Conservation (phyloP, 2,888 invertebrate species). For the Chorisops tibialis region DNA sequence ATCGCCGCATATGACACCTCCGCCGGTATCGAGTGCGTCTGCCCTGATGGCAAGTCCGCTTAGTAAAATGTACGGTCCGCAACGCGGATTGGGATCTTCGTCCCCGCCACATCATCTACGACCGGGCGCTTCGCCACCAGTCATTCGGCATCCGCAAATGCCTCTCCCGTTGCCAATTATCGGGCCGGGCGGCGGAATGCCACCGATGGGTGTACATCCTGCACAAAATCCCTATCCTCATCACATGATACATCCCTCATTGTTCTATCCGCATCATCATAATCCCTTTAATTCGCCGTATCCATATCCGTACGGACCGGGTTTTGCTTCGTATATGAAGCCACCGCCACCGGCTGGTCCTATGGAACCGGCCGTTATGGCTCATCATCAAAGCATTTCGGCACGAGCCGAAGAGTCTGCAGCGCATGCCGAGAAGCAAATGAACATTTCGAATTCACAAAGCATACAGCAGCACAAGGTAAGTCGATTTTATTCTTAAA, state of each 20-base stretch:
- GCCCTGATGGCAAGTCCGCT: slow-evolving; percentile 51
- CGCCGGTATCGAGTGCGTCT: slow-evolving; percentile 52
- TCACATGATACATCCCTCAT: slow-evolving; percentile 63
- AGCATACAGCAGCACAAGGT: slow-evolving; percentile 35
- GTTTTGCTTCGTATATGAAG: slow-evolving; percentile 51
- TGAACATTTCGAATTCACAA: slow-evolving; percentile 31
- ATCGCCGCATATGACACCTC: slow-evolving; percentile 53
- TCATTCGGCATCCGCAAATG: slow-evolving; percentile 54
- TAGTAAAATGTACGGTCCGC: slow-evolving; percentile 48
- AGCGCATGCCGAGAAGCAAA: slow-evolving; percentile 52
- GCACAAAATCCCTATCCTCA: slow-evolving; percentile 70
- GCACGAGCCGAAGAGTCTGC: slow-evolving; percentile 34
- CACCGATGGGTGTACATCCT: slow-evolving; percentile 62
- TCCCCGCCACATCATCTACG: slow-evolving; percentile 49
- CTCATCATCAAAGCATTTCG: slow-evolving; percentile 42
- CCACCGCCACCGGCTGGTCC: slow-evolving; percentile 49
- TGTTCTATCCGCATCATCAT: slow-evolving; percentile 75
- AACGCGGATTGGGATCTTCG: slow-evolving; percentile 52
- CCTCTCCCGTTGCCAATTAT: slow-evolving; percentile 51
- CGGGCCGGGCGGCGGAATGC: slow-evolving; percentile 49
- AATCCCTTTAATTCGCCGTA: slow-evolving; percentile 58
- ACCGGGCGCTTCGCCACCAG: slow-evolving; percentile 57
- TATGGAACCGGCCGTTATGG: slow-evolving; percentile 48
- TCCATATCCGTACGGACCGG: slow-evolving; percentile 54
- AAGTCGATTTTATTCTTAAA: background rate